Evolutionary conservation across 2,113 vertebrate species (phyloP), one percentile per base, ranked within the genome.

Genomic region (Alligator mississippiensis): DNA sequence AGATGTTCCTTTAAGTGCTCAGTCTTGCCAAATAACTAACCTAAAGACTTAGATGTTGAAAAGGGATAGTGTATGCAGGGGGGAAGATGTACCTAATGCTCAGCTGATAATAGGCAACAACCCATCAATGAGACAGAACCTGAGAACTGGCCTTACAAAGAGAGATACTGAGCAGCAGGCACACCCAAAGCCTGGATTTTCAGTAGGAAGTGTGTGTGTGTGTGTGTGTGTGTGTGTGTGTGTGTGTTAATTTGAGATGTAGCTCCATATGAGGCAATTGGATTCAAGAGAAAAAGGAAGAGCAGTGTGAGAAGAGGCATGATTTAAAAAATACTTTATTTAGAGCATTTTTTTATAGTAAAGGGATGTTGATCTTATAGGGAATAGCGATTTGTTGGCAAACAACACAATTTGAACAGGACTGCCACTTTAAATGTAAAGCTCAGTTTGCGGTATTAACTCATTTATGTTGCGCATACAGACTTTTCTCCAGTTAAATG

Each of bases 31-130:
- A 93, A 92, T 89, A 95, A 84, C 77, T 95, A 82, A 92, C 89
- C 88, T 84, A 91, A 63, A 80, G 72, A 84, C 47, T 81, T 87
- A 92, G 28, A 92, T 93, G 91, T 90, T 93, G 88, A 97, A 97
- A 96, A 81, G 58, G 68, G 92, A 97, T 77, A 82, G 89, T 93
- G 90, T 91, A 82, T 87, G 62, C 79, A 87, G 85, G 68, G 80
- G 90, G 72, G 76, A 97, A 84, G 76, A 89, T 85, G 34, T 85
- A 63, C 74, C 57, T 89, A 59, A 27, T 94, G 95, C 27, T 95
- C 70, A 70, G 80, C 62, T 96, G 92, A 86, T 90, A 93, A 91
- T 77, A 79, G 88, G 72, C 7, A 7, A 79, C 17, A 82, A 90
- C 88, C 77, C 88, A 94, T 96, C 92, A 92, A 12, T 84, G 82